Evolutionary conservation across 2,113 vertebrate species (phyloP), one percentile per base, ranked within the genome.

Genomic region (Struthidea cinerea): DNA sequence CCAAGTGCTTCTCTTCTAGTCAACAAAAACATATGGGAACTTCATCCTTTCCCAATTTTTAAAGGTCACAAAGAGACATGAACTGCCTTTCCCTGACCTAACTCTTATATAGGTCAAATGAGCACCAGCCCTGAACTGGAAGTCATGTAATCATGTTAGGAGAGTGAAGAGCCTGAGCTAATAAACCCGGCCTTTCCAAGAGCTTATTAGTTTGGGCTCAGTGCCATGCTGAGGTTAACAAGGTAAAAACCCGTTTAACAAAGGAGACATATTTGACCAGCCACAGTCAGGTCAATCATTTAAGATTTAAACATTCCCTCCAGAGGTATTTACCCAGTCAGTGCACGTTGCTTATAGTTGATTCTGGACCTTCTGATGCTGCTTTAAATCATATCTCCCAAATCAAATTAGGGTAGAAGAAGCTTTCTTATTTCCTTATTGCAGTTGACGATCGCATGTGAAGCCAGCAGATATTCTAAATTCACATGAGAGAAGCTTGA

Each of bases 191-290:
- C 83, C 88, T 94, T 92, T 94, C 86, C 74, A 74, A 93, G 91
- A 94, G 91, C 89, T 96, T 94, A 95, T 96, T 93, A 94, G 95
- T 92, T 94, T 95, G 94, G 95, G 95, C 93, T 95, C 14, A 1
- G 89, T 87, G 93, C 91, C 95, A 97, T 33, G 73, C 90, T 70
- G 86, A 93, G 93, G 93, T 96, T 96, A 95, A 94, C 96, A 94
- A 96, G 93, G 88, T 92, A 95, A 95, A 96, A 96, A 94, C 75
- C 85, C n/a, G 11, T 71, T 93, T 95, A 89, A 84, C 86, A 92
- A 93, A 90, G 80, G 77, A 97, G 92, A 93, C 16, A 1, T 90
- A 94, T 96, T 77, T 97, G 96, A 92, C 90, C 96, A 79, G 55
- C 77, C 61, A 41, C 69, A 55, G 81, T 41, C 74, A 61, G 91